Evolutionary conservation across 2,797 vertebrate species (phyloP), one percentile per base, ranked within the genome.

Genomic region (Danio kyathit): DNA sequence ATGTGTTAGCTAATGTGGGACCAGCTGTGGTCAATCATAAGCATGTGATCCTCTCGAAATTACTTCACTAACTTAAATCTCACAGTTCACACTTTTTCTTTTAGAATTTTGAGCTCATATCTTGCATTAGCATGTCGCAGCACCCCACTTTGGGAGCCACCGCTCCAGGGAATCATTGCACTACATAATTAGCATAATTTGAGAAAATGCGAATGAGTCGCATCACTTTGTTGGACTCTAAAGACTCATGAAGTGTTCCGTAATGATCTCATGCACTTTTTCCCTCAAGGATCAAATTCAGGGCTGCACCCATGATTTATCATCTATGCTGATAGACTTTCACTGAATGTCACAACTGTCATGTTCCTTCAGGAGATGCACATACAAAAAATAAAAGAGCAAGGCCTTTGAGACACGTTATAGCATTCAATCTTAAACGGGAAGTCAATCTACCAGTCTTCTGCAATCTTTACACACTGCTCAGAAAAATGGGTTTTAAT

Each of bases 401-500:
- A 52, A 40, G 21, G 14, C 48, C 66, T 6, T 19, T 43, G 69
- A 71, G 40, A 16, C 43, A 57, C 40, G 21, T 21, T n/a, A 48
- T 56, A 57, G 12, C 41, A 69, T 29, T 66, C 7, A 48, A 38
- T n/a, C 43, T 59, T 38, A 40, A 46, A 48, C 38, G 44, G 5
- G 57, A 46, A 60, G 44, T 74, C 43, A 63, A 5, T 60, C 9
- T 46, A 6, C 17, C 54, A 56, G 71, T 41, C 40, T 3, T 51
- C 16, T 52, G 21, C 66, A 51, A 69, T 69, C 49, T 76, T 51
- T 46, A 43, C 59, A 61, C 63, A 71, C 43, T 51, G 19, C 72
- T 67, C n/a, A 13, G 51, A 61, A 70, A 66, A 82, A 82, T 21
- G 13, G 54, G 63, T 76, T 56, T 75, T 74, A 71, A 54, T 70